Base-by-base conservation (phyloP, 2,113 vertebrate species). In the Chascanopsetta lugubris region DNA sequence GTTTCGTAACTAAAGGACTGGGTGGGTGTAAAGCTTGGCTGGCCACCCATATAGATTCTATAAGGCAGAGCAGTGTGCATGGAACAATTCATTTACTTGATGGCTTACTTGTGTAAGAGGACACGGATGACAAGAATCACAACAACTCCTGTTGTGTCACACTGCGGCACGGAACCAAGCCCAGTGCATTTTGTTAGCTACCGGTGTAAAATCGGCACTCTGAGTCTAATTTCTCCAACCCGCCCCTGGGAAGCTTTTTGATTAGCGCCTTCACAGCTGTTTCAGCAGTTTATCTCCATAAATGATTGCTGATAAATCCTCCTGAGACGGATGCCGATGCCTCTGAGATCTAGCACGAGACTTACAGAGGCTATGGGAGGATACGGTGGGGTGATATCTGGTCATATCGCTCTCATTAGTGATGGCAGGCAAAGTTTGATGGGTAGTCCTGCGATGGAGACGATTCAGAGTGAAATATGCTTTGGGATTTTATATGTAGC, bases 301-400 rank as follows among this genome's bases (percentile, higher is more conserved):
- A 89, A 85, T 87, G 85, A 89, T 88, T 85, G 87, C 87, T 83
- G 87, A 89, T 85, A 76, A 84, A 88, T 82, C 80, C 87, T 67
- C 83, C 42, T 1, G 85, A 83, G 80, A 84, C 71, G 61, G 54
- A 75, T 50, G 85, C 76, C 27, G 69, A 84, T 75, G 73, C 80
- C 82, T 73, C 72, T 10, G 76, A 75, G 80, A 84, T 63, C 54
- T 72, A 49, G 84, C 32, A 45, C 8, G n/a, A 75, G 61, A 73
- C 78, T 72, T 58, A 40, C 70, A 79, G 67, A 50, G 61, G 36
- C 79, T 72, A 50, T 30, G 72, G 57, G 64, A n/a, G 67, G 69
- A 77, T 72, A 65, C 61, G 65, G 51, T 48, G 74, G 53, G 69
- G 18, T 75, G 79, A 69, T 71, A 75, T 80, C 79, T 75, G 67